A percentile compares a stretch with the other conserved stretches of the same genome.
Evolutionary conservation across 1,140 invertebrate species (phyloP).

Genomic region (Dreissena polymorpha): DNA sequence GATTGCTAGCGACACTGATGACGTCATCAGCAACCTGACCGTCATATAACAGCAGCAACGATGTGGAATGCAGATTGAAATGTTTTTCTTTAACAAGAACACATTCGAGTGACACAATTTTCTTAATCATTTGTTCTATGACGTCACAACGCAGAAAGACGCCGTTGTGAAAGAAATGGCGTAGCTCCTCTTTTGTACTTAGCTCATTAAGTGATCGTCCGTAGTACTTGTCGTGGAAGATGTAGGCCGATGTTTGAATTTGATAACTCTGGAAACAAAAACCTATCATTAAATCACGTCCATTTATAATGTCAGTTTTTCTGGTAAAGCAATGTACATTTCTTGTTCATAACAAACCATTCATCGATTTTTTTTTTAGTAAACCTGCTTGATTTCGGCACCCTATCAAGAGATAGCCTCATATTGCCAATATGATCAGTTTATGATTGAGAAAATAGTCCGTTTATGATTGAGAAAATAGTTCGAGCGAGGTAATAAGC

Average conservation of each 20-base stretch:
- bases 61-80: constrained; percentile 32
- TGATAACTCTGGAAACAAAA: constrained; percentile 28
- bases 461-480: no score
- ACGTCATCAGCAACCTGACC: background rate
- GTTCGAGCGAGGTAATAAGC: no score
- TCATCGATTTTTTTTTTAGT: no score
- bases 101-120: constrained; percentile 16
- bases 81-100: constrained; percentile 5
- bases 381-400: background rate
- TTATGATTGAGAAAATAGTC: no score
- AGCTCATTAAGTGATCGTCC: constrained; percentile 21
- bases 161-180: constrained; percentile 51
- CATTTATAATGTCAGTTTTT: background rate
- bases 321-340: background rate
- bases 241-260: background rate
- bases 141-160: constrained; percentile 5
- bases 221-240: constrained; percentile 46
- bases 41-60: constrained; percentile 43
- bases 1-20: background rate
- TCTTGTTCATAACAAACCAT: background rate
- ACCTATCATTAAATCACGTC: background rate
- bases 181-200: constrained; percentile 17
- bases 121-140: constrained; percentile 4
- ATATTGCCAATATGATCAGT: no score
- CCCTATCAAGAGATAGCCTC: no score